Evolutionary conservation across 2,888 invertebrate genomes (phyloP), one percentile per base, ranked within the genome.

Genomic region (Eulithis prunata): DNA sequence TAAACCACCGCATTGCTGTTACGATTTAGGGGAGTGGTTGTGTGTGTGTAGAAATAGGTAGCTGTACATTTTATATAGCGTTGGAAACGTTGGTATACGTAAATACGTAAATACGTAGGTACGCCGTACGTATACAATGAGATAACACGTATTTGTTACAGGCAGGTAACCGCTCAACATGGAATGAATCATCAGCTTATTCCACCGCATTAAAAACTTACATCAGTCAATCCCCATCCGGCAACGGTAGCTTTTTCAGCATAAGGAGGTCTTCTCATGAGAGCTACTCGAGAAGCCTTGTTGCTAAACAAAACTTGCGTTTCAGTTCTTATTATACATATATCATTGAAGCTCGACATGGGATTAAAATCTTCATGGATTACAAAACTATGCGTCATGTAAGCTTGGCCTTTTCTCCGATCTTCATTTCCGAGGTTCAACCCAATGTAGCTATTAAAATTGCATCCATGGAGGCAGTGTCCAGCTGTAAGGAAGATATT

Each of bases 361-460:
- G 62, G 58, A 14, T 71, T 21, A 59, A 77, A 83, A 2, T 73
- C 12, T 21, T 74, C 65, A 57, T 84, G 82, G 2, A 75, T 41
- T 0, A 70, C 8, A 38, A 69, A 80, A n/a, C 73, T 63, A 4
- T 52, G 4, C 0, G 52, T 65, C 1, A 38, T 51, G 36, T 57
- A 45, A 6, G 6, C 10, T 36, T 13, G 41, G 5, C 71, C 63
- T 12, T 21, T 45, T 8, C 38, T 4, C 13, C 46, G 41, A 11
- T 62, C 14, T 21, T 66, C 49, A n/a, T 41, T 38, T 0, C 61
- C 63, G 21, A 61, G 7, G n/a, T 38, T 36, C 7, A 68, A 14
- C 4, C 36, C 14, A 8, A 63, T 57, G 10, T 38, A 13, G 38
- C 63, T 64, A 0, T 28, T 8, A 6, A 0, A 12, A 0, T n/a